Evolutionary conservation across 2,113 vertebrate species (phyloP).

Genomic region (Trichechus manatus): DNA sequence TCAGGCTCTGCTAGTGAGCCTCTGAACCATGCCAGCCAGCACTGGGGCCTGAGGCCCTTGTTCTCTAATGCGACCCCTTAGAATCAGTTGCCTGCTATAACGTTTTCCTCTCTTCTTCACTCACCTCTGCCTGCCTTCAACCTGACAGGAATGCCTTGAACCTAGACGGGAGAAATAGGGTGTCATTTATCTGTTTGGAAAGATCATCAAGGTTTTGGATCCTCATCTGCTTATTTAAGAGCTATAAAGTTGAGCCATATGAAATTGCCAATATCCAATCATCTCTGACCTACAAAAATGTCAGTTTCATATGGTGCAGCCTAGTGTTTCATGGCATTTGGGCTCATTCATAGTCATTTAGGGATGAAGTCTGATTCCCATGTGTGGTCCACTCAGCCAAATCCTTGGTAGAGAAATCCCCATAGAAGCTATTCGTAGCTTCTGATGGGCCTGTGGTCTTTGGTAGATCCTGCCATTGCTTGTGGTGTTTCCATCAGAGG

Average conservation of each 20-base stretch:
- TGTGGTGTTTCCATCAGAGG: conserved; percentile 73
- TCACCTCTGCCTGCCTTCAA: background rate
- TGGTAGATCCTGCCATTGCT: conserved; percentile 57
- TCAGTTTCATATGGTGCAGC: background rate
- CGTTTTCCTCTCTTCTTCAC: background rate
- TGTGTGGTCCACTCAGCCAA: conserved; percentile 44
- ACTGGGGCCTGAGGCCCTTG: background rate
- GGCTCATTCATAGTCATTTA: conserved; percentile 41
- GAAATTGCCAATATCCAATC: background rate
- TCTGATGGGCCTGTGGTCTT: conserved; percentile 47
- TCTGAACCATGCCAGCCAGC: background rate
- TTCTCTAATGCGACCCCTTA: background rate
- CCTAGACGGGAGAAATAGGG: background rate
- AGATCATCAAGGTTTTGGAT: conserved; percentile 18
- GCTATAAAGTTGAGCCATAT: background rate
- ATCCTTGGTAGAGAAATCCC: background rate
- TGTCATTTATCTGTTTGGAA: conserved; percentile 30
- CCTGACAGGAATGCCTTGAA: conserved; percentile 29
- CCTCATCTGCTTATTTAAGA: conserved; percentile 54
- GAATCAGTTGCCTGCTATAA: background rate
- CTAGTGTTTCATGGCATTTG: conserved; percentile 40
- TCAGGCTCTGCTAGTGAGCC: background rate
- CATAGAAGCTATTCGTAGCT: conserved; percentile 30
- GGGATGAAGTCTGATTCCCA: conserved; percentile 72
- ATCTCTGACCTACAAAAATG: conserved; percentile 25